Evolutionary conservation across 1,140 invertebrate species (phyloP), one percentile per base, ranked within the genome.

Genomic region (Mercenaria mercenaria): DNA sequence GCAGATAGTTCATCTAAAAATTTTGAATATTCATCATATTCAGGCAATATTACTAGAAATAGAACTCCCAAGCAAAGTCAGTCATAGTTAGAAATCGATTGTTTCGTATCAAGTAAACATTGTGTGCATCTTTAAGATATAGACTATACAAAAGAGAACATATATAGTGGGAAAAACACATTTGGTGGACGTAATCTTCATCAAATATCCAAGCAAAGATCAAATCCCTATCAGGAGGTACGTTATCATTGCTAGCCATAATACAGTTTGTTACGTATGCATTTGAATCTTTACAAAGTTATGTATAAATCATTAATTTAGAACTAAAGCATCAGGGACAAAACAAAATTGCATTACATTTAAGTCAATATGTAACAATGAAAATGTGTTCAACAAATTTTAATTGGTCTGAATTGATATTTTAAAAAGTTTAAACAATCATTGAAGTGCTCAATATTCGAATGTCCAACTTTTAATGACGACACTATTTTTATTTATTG

Each of bases 111-210:
- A 37, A 34, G 29, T 15, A 4, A 10, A 6, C 10, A 29, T 10
- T 6, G 26, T 69, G 29, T 69, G 8, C 2, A 61, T 61, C 6
- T 69, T 69, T 18, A 80, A 94, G 94, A 96, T 23, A 95, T 96
- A 32, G 96, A 96, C 90, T 96, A 96, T 93, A 96, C 96, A 34
- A 96, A 95, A 56, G 96, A 95, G 59, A 96, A 96, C 92, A 95
- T 96, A 85, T 61, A 84, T 26, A 92, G 93, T 61, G 94, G 94
- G 0, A 89, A 91, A 43, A 91, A 90, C 52, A 94, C 94, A 26
- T 94, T 94, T 91, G 92, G 91, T 23, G 92, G 91, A 10, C 91
- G 89, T 80, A 92, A 91, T 80, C 83, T 94, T 0, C 94, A 94
- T 74, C 67, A 92, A 26, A 91, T 93, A 11, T 74, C 67, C 11